A percentile compares a stretch with the other conserved stretches of the same genome.
Conservation (phyloP, 2,797 vertebrate species). For the Scolopax rusticola region DNA sequence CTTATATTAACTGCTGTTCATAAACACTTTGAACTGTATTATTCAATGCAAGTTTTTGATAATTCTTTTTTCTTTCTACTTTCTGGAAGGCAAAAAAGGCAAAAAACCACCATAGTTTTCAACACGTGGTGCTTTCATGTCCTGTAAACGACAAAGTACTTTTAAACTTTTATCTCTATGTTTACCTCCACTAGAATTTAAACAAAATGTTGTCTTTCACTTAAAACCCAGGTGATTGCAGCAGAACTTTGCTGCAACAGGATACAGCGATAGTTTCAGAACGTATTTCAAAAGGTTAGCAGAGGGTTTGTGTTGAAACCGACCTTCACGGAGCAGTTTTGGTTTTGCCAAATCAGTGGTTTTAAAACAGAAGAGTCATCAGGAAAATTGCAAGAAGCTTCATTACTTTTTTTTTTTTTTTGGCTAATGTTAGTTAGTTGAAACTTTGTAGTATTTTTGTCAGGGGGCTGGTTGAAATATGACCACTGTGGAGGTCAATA, state of each 20-base stretch:
- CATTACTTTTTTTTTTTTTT: background rate
- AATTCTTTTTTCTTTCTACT: background rate
- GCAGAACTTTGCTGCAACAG: background rate
- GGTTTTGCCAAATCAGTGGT: conserved; percentile 26
- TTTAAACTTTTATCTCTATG: background rate
- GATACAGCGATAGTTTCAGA: background rate
- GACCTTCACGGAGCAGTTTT: background rate
- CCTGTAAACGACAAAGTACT: background rate
- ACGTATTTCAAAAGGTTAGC: background rate
- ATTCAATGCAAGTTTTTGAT: background rate
- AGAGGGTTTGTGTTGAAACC: background rate
- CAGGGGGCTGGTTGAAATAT: background rate
- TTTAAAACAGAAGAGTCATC: background rate
- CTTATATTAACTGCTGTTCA: background rate
- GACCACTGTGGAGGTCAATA: background rate
- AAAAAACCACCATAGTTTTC: background rate
- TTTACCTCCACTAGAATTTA: background rate
- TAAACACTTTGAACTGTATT: background rate
- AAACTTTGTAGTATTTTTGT: background rate
- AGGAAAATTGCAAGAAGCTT: background rate
- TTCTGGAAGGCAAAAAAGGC: background rate
- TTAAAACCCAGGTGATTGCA: background rate
- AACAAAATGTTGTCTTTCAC: background rate
- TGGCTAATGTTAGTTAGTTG: background rate
- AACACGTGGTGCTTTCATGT: background rate